Base-by-base conservation (phyloP, 2,888 invertebrate genomes). In the Aphodius granarius region DNA sequence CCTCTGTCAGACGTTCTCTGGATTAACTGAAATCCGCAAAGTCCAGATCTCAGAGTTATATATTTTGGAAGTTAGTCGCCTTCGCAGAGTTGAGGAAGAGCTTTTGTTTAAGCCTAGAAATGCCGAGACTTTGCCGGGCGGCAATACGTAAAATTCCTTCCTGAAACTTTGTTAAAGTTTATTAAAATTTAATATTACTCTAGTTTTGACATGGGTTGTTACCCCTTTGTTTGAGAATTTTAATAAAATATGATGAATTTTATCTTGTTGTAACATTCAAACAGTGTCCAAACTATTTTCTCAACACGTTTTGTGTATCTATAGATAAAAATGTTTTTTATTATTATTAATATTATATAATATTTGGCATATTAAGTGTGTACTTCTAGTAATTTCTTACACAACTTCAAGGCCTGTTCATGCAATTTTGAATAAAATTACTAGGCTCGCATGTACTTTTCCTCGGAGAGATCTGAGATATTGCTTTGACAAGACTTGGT, bases 401-500 rank as follows among this genome's bases (percentile, higher is more conserved):
- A 65, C 65, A 65, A 65, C 18, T 65, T 65, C 65, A n/a, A n/a
- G n/a, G n/a, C n/a, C n/a, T n/a, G n/a, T n/a, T n/a, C 43, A 43
- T 13, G 43, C 9, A 43, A 3, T 43, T 43, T 43, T 13, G 43
- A 43, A 43, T 43, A 43, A 43, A 13, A 13, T 43, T 43, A 43
- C 1, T 3, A 43, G n/a, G n/a, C n/a, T n/a, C n/a, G n/a, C 43
- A 43, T 43, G 6, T 9, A 43, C 13, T 43, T 3, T 43, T 13
- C 43, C 3, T 6, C 43, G 6, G 43, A 43, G 43, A 43, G 43
- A 43, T 43, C 6, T 9, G 43, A 43, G 43, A 43, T 43, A 43
- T 9, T 43, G 43, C 13, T 43, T 43, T 9, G 43, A 43, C 43
- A 3, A 6, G 43, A 9, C 13, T 43, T 43, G 43, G 6, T 9